Percentiles rank a stretch among this genome's conserved stretches.
Conservation (phyloP, 2,113 vertebrate species). For the Psittacula cyanocephala region DNA sequence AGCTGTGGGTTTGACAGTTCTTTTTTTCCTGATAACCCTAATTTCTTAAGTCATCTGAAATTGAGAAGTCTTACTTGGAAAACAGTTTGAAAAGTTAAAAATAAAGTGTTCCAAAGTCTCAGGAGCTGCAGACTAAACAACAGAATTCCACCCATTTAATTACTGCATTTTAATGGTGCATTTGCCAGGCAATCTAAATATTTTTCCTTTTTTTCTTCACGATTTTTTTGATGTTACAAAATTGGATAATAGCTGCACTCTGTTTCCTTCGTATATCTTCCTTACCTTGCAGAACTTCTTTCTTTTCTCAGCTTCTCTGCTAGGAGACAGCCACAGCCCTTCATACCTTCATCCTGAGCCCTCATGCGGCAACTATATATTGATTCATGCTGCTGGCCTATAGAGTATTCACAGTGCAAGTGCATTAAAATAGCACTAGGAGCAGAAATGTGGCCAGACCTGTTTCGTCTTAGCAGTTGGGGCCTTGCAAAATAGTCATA, state of each 20-base stretch:
- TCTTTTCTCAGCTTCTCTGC: not conserved
- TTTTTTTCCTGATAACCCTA: not conserved
- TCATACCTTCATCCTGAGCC: not conserved
- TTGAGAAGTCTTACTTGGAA: not conserved
- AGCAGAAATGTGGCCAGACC: constrained; percentile 46
- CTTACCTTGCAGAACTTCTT: not conserved
- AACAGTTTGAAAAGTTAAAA: not conserved
- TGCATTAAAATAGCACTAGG: not conserved
- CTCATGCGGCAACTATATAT: not conserved
- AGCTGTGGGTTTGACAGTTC: not conserved
- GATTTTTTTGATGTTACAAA: not conserved
- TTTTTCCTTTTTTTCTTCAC: not conserved
- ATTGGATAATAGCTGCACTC: not conserved
- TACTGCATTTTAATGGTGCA: not conserved
- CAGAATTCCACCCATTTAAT: not conserved
- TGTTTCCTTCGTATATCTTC: not conserved
- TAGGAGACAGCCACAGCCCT: not conserved
- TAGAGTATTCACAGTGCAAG: not conserved
- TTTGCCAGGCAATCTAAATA: not conserved
- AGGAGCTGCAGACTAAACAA: not conserved
- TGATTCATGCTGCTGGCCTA: not conserved
- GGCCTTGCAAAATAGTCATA: constrained; percentile 6
- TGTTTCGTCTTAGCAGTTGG: not conserved
- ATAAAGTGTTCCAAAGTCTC: not conserved
- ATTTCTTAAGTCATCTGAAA: not conserved